Base-by-base conservation (phyloP, 2,888 invertebrate species). In the Danaus chrysippus region DNA sequence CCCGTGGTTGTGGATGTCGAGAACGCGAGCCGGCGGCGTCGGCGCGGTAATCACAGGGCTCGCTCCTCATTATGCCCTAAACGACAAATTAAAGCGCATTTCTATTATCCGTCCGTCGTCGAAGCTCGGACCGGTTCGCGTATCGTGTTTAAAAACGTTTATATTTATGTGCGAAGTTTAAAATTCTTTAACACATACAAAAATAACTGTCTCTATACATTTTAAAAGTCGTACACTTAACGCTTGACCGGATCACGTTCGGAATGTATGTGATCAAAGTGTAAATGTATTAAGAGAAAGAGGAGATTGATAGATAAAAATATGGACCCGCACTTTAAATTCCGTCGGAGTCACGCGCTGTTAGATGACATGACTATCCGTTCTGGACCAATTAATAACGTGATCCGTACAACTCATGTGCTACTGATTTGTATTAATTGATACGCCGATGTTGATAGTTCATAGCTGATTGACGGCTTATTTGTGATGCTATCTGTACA, bases 1-100 rank as follows among this genome's bases (percentile, higher is more conserved):
- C 71, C 71, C 76, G 68, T 75, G 77, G 78, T 71, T 75, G 73
- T 75, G 71, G 70, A 70, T 56, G 92, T 92, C 92, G 92, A 84
- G 91, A 87, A 86, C 87, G 86, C 82, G 84, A 77, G 82, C 82
- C 84, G 84, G 83, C 87, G 83, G 82, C 91, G 83, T 79, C 82
- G 90, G 90, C 86, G 84, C 79, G 78, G 80, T 92, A 92, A 92
- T 92, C 91, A 92, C 92, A 92, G 92, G 89, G 86, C 90, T 73
- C 76, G 78, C 77, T 79, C 78, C 86, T 91, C 89, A 91, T 91
- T 91, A 90, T 88, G 79, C 85, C 85, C 86, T 90, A 91, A 91
- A 91, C 90, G 90, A 91, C 90, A 91, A 91, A 90, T 91, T 91
- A 91, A 91, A 89, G 84, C 86, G 88, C 86, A 82, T 88, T 91